Evolutionary conservation across 2,888 invertebrate species (phyloP).

Genomic region (Rotaria socialis): DNA sequence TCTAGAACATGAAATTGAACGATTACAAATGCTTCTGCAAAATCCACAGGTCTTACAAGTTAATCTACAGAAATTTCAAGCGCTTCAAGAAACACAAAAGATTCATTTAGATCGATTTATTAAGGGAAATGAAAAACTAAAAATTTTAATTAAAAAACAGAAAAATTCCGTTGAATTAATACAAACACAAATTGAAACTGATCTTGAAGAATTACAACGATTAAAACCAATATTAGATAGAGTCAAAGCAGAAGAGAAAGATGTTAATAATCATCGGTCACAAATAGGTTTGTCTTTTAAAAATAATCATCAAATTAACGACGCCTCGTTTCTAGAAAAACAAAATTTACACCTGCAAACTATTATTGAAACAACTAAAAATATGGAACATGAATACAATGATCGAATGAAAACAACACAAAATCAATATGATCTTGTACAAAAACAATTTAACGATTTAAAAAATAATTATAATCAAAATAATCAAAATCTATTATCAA

Average conservation of each 20-base stretch:
- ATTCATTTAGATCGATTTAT: background rate
- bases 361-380: background rate
- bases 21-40: background rate
- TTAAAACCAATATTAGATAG: background rate
- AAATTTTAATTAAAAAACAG: background rate
- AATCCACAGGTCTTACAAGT: background rate
- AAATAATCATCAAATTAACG: background rate
- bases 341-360: background rate
- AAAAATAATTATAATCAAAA: background rate
- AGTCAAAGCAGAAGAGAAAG: background rate
- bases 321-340: background rate
- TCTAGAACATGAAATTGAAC: constrained; percentile 5
- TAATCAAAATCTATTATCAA: background rate
- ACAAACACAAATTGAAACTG: background rate
- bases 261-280: background rate
- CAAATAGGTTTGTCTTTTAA: background rate
- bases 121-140: background rate
- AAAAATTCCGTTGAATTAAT: background rate
- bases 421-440: background rate
- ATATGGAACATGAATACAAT: background rate
- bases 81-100: background rate
- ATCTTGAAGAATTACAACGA: background rate
- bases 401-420: background rate
- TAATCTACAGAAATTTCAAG: background rate
- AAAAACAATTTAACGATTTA: background rate